Evolutionary conservation across 2,888 invertebrate species (phyloP), one percentile per base, ranked within the genome.

Genomic region (Bhutanitis thaidina): DNA sequence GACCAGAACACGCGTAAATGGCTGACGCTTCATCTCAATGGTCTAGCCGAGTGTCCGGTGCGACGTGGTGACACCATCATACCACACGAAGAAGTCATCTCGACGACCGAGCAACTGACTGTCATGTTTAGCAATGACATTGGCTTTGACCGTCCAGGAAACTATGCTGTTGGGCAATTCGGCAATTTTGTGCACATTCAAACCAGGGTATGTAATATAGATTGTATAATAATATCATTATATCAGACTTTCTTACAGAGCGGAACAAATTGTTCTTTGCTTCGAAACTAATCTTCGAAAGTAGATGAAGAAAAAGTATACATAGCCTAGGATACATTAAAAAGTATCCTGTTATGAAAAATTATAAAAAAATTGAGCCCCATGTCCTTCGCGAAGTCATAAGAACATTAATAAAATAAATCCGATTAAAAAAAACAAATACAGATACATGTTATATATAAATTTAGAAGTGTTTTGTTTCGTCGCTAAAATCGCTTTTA

Each of bases 41-140:
- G 94, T 0, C 73, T 97, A 25, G 91, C 93, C 14, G 96, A 97
- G 76, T 94, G 94, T 49, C 93, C 96, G 0, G 91, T 97, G 8
- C 74, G 90, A 35, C 91, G 92, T 56, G 90, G 90, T 4, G 91
- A 80, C 7, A 60, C 68, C 9, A 74, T 93, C 1, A 71, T 95
- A 1, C 83, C 93, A 0, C 92, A 93, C 69, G 93, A 94, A 68
- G 92, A 94, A 1, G 93, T 97, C 14, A 94, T 97, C n/a, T 91
- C 94, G 0, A 91, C 94, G 65, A 90, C 96, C 27, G 94, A 95
- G 67, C 91, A 92, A 46, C 94, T 96, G 59, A 95, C 95, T 0
- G 91, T 96, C 15, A 80, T 89, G 25, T 91, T 91, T 55, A 75
- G 73, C n/a, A 88, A 92, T 10, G 79, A 91, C 34, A 79, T 96